A percentile compares a stretch with the other conserved stretches of the same genome.
Conservation (phyloP, 1,140 invertebrate species). For the Aradophagus sp. region DNA sequence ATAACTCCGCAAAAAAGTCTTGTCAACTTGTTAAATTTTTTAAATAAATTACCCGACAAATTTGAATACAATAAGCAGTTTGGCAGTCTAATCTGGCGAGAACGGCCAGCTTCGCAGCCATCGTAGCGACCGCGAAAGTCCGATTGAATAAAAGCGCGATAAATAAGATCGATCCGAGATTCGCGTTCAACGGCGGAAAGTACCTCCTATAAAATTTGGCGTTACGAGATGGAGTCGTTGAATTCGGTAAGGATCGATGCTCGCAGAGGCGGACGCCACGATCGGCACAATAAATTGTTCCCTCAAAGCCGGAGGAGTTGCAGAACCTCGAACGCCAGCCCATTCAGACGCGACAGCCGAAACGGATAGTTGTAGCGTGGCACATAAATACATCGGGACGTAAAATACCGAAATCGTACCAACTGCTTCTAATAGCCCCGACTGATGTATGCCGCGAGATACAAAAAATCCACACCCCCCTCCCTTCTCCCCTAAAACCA, state of each 20-base stretch:
- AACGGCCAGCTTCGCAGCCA: slow-evolving; percentile 36
- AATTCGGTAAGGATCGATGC: slow-evolving; percentile 55
- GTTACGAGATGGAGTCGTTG: slow-evolving; percentile 54
- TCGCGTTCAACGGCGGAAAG: slow-evolving; percentile 51
- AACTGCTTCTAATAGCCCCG: slow-evolving; percentile 41
- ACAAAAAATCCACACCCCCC: slow-evolving; percentile 11
- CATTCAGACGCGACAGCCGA: slow-evolving; percentile 58
- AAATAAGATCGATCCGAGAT: slow-evolving; percentile 52
- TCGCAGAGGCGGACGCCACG: slow-evolving; percentile 45
- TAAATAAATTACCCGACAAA: slow-evolving; percentile 18
- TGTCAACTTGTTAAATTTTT: slow-evolving; percentile 2
- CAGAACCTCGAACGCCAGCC: slow-evolving; percentile 53
- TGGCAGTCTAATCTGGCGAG: slow-evolving; percentile 19
- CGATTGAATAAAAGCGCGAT: slow-evolving; percentile 55
- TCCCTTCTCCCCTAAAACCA: too few relatives aligned
- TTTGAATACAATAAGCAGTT: slow-evolving; percentile 38
- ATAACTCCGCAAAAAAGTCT: neutral
- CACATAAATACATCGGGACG: slow-evolving; percentile 55
- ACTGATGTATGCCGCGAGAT: slow-evolving; percentile 26
- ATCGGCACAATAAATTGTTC: slow-evolving; percentile 59
- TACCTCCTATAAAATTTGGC: slow-evolving; percentile 52
- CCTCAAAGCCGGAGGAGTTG: slow-evolving; percentile 57
- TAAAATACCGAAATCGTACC: slow-evolving; percentile 54
- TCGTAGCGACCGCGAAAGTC: slow-evolving; percentile 33
- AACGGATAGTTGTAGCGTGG: slow-evolving; percentile 58